These are phyloP conservation scores for Clarias pachynema DNA, from an alignment of 2,797 vertebrate species.

Conservation along the genomic window DNA sequence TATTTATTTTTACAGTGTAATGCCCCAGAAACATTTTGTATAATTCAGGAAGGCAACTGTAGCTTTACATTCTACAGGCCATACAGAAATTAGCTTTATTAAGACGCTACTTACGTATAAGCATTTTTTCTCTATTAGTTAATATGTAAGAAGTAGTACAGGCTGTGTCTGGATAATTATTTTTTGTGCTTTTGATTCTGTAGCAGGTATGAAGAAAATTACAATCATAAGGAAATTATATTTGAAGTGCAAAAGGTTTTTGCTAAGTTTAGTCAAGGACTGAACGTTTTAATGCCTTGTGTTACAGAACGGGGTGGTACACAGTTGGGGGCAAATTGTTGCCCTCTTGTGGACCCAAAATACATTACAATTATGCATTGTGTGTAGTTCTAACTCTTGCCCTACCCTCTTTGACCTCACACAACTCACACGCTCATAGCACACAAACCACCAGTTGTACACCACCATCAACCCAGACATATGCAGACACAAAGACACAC, in stretches of 20 bases:
- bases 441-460: background rate
- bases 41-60: background rate
- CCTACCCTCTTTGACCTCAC: background rate
- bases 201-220: background rate
- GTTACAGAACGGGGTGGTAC: conserved; percentile 16
- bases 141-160: background rate
- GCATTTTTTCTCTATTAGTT: background rate
- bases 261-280: background rate
- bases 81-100: background rate
- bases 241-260: conserved; percentile 11
- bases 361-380: conserved; percentile 17
- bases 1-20: background rate
- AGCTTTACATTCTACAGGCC: background rate
- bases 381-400: background rate
- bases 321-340: conserved; percentile 4
- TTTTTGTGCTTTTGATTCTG: background rate
- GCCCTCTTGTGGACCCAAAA: conserved; percentile 46
- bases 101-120: too few relatives aligned
- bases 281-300: conserved; percentile 14
- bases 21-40: background rate
- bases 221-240: background rate
- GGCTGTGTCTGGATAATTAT: background rate
- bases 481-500: conserved; percentile 1
- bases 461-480: background rate
- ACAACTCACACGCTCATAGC: conserved; percentile 10